Percentiles rank a stretch among this genome's conserved stretches.
Evolutionary conservation across 2,888 invertebrate species (phyloP).

Genomic region (Euplagia quadripunctaria): DNA sequence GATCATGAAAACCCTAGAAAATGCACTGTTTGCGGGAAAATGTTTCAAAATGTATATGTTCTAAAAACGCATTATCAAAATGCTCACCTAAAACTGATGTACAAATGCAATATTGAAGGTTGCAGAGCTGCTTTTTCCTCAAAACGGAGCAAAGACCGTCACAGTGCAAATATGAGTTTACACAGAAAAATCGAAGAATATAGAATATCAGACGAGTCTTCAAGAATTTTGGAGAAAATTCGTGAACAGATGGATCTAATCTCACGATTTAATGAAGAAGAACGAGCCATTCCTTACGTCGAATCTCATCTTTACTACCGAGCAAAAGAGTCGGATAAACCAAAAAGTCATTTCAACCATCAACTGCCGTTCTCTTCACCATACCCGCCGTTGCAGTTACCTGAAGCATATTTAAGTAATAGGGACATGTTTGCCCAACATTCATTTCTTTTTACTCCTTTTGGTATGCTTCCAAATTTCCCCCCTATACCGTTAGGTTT

Average conservation of each 20-base stretch:
- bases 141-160: constrained; percentile 96
- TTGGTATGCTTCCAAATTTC: constrained; percentile 83
- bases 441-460: constrained; percentile 82
- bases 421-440: constrained; percentile 81
- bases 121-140: constrained; percentile 98
- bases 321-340: constrained; percentile 75
- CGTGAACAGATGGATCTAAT: constrained; percentile 93
- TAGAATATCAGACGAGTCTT: constrained; percentile 75
- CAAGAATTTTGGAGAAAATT: constrained; percentile 85
- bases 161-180: constrained; percentile 96
- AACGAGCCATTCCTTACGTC: constrained; percentile 87
- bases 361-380: constrained; percentile 70
- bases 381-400: constrained; percentile 74
- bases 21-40: constrained; percentile 97
- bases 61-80: constrained; percentile 98
- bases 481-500: constrained; percentile 81
- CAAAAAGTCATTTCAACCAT: constrained; percentile 68
- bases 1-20: constrained; percentile 96
- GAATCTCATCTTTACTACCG: constrained; percentile 83
- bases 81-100: constrained; percentile 97
- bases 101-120: constrained; percentile 97
- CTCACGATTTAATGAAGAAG: constrained; percentile 92
- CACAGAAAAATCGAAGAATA: constrained; percentile 93
- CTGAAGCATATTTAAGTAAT: constrained; percentile 77
- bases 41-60: constrained; percentile 97